Evolutionary conservation across 2,888 invertebrate species (phyloP).

Genomic region (Onthophagus sagittarius): DNA sequence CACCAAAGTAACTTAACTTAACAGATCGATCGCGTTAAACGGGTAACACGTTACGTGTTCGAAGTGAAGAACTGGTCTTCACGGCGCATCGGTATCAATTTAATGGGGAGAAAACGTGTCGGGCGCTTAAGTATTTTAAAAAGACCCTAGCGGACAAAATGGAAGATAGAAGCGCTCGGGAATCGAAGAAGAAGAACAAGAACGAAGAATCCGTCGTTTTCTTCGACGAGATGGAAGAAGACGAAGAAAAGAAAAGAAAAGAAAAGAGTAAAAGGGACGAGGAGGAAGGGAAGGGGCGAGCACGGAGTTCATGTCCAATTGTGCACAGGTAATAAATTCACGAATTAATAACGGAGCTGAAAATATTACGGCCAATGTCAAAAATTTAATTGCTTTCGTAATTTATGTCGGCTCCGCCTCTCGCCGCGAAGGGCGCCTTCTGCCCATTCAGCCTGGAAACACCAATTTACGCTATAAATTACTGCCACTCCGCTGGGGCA

Average conservation of each 20-base stretch:
- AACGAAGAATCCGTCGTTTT: neutral
- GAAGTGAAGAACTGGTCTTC: neutral
- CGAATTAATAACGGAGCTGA: constrained; percentile 37
- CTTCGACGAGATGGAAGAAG: neutral
- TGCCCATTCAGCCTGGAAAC: constrained; percentile 13
- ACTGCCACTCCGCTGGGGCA: constrained; percentile 21
- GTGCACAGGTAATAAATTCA: constrained; percentile 22
- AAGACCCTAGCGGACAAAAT: neutral
- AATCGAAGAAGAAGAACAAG: neutral
- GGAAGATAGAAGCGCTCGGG: neutral
- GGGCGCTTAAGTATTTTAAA: neutral
- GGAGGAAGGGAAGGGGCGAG: neutral
- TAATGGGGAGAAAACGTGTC: neutral
- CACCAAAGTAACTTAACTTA: too few species aligned
- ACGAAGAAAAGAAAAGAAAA: neutral
- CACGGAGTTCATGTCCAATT: constrained; percentile 14
- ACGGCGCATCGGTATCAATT: neutral
- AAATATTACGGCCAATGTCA: constrained; percentile 36
- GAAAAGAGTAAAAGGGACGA: neutral
- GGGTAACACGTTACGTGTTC: neutral
- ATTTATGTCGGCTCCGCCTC: constrained; percentile 35
- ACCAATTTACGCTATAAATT: constrained; percentile 29
- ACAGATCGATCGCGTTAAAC: neutral
- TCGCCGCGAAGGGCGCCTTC: constrained; percentile 14
- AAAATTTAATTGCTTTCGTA: constrained; percentile 38